Evolutionary conservation across 2,113 vertebrate genomes (phyloP).

Genomic region (Brienomyrus brachyistius): DNA sequence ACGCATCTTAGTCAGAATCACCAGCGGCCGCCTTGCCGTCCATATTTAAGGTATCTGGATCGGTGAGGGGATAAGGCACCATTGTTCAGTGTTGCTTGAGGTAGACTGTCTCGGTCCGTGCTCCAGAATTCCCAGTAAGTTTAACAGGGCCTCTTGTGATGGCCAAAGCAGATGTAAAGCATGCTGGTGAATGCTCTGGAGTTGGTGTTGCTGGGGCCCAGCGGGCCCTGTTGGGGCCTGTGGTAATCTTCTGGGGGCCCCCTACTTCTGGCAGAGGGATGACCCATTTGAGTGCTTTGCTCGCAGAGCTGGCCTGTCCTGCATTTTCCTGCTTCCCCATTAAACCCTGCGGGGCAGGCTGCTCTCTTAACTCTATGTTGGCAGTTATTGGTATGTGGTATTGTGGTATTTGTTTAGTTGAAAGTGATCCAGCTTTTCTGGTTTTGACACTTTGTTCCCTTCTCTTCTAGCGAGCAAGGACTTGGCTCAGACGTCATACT

Average conservation of each 20-base stretch:
- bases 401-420: too few species aligned
- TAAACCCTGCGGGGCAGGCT: not conserved
- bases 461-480: slow-evolving; percentile 90
- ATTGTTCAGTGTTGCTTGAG: not conserved
- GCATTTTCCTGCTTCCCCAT: not conserved
- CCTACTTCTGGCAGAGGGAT: not conserved
- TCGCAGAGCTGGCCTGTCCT: not conserved
- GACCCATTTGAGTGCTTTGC: not conserved
- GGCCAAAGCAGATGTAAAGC: not conserved
- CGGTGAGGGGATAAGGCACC: not conserved
- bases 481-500: slow-evolving; percentile 94
- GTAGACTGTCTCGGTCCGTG: not conserved
- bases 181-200: not conserved
- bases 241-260: not conserved
- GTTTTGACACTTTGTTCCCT: slow-evolving; percentile 31
- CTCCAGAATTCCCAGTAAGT: not conserved
- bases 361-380: not conserved
- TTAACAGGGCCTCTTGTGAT: not conserved
- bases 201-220: not conserved
- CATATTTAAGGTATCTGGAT: not conserved
- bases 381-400: not conserved
- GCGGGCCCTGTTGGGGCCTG: not conserved
- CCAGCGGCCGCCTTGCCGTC: not conserved
- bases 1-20: not conserved
- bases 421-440: slow-evolving; percentile 2